A percentile compares a stretch with the other conserved stretches of the same genome.
These are phyloP conservation scores for Abscondita cerata DNA, from an alignment of 2,888 invertebrate genomes.

Conservation along the genomic window DNA sequence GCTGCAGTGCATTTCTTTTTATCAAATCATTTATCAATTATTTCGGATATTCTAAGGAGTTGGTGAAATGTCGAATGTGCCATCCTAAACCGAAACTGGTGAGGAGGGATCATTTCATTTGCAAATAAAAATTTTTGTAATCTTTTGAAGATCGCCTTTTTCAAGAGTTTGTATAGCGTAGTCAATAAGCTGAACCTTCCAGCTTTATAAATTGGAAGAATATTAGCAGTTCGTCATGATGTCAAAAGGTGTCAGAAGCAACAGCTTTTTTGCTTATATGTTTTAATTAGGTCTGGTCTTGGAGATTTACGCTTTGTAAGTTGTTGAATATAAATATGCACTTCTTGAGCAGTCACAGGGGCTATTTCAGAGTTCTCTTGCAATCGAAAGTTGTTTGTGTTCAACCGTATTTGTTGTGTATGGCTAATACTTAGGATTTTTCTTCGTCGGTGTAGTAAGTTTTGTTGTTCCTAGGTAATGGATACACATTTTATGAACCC, in stretches of 20 bases:
- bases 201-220: too few species aligned
- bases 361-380: neutral
- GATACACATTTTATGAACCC: conserved; percentile 6
- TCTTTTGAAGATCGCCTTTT: too few species aligned
- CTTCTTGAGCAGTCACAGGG: neutral
- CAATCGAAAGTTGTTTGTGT: neutral
- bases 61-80: too few species aligned
- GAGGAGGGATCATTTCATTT: neutral
- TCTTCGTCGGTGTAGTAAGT: conserved; percentile 1
- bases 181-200: neutral
- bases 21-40: neutral
- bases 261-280: neutral
- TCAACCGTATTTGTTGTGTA: neutral
- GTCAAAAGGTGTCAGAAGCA: neutral
- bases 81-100: neutral
- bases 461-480: conserved; percentile 7
- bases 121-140: neutral
- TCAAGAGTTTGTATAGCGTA: too few species aligned
- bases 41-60: too few species aligned
- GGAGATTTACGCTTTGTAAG: neutral
- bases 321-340: neutral
- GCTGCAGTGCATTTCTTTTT: neutral
- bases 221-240: too few species aligned
- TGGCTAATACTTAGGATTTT: conserved; percentile 3
- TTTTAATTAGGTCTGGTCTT: neutral